phyloP scores from a whole-genome alignment of 2,888 invertebrate genomes.

The Plusia festucae region DNA sequence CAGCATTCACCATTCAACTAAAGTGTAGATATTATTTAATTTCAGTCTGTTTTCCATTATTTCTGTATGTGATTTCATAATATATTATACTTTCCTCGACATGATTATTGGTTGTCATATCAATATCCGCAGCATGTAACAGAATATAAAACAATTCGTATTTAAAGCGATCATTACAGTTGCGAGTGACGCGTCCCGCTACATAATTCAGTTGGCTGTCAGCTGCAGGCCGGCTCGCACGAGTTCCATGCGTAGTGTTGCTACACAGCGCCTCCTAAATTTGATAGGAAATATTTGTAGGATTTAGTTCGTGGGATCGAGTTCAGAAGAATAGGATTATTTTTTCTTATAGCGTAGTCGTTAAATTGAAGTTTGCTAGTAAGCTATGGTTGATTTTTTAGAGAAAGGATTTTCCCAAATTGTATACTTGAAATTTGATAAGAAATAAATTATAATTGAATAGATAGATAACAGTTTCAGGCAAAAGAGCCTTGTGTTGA shows the following conservation, averaged over 20 bases:
- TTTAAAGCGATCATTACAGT: conserved; percentile 57
- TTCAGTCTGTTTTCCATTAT: too few relatives aligned
- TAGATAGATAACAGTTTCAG: too few relatives aligned
- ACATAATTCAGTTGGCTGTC: conserved; percentile 68
- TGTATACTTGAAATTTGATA: too few relatives aligned
- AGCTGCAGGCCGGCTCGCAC: conserved; percentile 58
- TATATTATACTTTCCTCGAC: conserved; percentile 6
- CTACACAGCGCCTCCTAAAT: conserved; percentile 40
- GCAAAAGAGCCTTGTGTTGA: too few relatives aligned
- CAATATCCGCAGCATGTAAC: conserved; percentile 34
- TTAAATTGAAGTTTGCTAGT: background rate
- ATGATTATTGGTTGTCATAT: conserved; percentile 48
- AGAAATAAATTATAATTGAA: too few relatives aligned
- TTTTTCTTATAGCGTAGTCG: background rate
- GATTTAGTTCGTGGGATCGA: conserved; percentile 5
- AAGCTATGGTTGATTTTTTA: too few relatives aligned
- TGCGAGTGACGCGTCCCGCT: conserved; percentile 59
- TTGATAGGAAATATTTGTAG: conserved; percentile 37
- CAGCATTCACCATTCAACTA: too few relatives aligned
- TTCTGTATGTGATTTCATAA: background rate
- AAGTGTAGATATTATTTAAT: too few relatives aligned
- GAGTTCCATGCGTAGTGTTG: conserved; percentile 52
- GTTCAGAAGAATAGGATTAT: background rate
- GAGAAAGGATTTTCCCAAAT: too few relatives aligned
- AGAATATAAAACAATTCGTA: conserved; percentile 56